Evolutionary conservation across 2,888 invertebrate genomes (phyloP), one percentile per base, ranked within the genome.

Genomic region (Nycteola revayana): DNA sequence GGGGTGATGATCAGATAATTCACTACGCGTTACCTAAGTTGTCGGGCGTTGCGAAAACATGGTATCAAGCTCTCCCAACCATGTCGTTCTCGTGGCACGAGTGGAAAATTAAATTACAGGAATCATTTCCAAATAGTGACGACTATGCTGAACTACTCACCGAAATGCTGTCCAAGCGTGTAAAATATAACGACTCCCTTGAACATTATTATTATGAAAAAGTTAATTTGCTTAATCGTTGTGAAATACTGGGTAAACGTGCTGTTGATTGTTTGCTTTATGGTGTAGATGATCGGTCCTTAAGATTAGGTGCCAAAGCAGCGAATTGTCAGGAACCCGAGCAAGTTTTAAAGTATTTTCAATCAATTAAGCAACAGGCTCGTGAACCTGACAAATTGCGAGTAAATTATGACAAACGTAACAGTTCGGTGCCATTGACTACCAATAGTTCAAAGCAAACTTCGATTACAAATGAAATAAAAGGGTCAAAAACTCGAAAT

Each of bases 161-260:
- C 1, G 49, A 49, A 7, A 49, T 49, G 49, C 20, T 49, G 7
- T 32, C 27, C 2, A 36, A 35, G 14, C 18, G 27, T 2, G 42
- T 25, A 0, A 33, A 34, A 27, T 46, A 28, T 30, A 36, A 38
- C 1, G 45, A 49, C 2, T 33, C 35, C 3, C 31, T 50, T 18
- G 44, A n/a, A n/a, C n/a, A n/a, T n/a, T n/a, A n/a, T n/a, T n/a
- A n/a, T n/a, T n/a, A n/a, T n/a, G n/a, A n/a, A 50, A 25, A 48
- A 28, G 32, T 45, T 23, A 37, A 31, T 20, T 8, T 42, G 5
- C 22, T 49, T 23, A 41, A 46, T 11, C 27, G 42, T 5, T 50
- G 46, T 20, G 33, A 39, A 3, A 50, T 50, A n/a, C 9, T 14
- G 7, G 39, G 35, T 0, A 42, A 36, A 9, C 28, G 25, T 2